phyloP scores from a whole-genome alignment of 2,888 invertebrate species.

The Euphydryas editha region DNA sequence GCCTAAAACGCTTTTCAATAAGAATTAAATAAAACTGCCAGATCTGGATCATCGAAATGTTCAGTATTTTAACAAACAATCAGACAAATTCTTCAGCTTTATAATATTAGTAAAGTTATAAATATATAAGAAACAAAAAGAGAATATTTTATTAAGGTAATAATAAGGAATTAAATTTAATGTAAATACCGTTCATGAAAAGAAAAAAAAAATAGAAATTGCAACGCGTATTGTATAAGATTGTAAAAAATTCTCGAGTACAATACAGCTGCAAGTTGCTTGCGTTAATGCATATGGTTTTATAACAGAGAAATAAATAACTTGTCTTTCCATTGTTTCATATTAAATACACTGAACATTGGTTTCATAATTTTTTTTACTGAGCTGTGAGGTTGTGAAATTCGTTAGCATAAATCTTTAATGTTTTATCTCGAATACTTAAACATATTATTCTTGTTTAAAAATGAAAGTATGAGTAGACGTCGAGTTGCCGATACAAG shows the following conservation, averaged over 20 bases:
- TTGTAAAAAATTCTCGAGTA: not conserved
- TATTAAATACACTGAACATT: not conserved
- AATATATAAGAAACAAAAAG: too few species aligned
- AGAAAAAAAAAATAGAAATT: not conserved
- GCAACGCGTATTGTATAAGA: not conserved
- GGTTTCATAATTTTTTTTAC: conserved; percentile 4
- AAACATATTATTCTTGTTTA: not conserved
- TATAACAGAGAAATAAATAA: conserved; percentile 1
- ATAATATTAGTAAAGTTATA: too few species aligned
- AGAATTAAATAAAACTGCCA: too few species aligned
- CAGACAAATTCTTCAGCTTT: too few species aligned
- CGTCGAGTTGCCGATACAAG: too few species aligned
- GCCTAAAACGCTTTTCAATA: too few species aligned
- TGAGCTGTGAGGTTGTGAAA: not conserved
- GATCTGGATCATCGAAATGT: too few species aligned
- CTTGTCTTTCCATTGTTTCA: conserved; percentile 3
- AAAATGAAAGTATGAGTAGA: not conserved
- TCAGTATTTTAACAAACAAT: too few species aligned
- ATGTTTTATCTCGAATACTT: not conserved
- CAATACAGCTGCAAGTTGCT: not conserved
- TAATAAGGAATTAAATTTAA: not conserved
- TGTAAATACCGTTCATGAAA: not conserved
- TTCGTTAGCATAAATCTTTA: not conserved
- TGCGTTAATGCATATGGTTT: not conserved
- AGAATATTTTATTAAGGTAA: too few species aligned